Conservation (phyloP, 2,888 invertebrate species). For the Strigamia maritima region DNA sequence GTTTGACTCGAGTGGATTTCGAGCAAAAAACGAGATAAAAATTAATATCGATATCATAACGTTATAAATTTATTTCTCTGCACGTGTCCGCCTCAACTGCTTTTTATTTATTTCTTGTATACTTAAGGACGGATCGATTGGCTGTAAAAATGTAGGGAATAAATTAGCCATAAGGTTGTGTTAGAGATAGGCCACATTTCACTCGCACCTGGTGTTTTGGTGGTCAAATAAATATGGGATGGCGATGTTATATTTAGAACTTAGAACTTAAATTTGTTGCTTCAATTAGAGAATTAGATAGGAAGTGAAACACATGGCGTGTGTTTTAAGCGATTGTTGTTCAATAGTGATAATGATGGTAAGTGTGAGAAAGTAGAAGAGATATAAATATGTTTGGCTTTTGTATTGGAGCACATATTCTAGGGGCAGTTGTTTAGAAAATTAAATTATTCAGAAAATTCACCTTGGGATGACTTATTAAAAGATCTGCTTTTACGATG, state of each 20-base stretch:
- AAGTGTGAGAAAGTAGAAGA: too few species aligned
- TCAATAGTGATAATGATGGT: background rate
- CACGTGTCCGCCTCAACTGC: background rate
- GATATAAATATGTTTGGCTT: too few species aligned
- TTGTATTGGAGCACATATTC: too few species aligned
- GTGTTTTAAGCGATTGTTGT: background rate
- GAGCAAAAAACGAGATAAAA: background rate
- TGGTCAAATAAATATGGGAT: constrained; percentile 1
- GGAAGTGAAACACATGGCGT: constrained; percentile 1
- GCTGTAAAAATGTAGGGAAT: background rate
- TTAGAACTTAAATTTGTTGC: background rate
- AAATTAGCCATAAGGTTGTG: background rate
- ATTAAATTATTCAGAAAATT: too few species aligned
- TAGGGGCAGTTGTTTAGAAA: too few species aligned
- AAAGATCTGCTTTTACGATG: too few species aligned
- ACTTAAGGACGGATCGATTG: background rate
- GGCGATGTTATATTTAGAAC: background rate
- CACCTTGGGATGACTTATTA: too few species aligned
- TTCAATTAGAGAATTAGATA: constrained; percentile 5
- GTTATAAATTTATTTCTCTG: background rate
- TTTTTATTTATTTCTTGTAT: background rate
- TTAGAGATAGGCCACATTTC: constrained; percentile 1
- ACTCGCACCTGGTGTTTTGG: constrained; percentile 18
- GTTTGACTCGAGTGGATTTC: background rate
- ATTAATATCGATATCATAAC: background rate